phyloP scores from a whole-genome alignment of 2,888 invertebrate genomes.

The Pteria penguin region DNA sequence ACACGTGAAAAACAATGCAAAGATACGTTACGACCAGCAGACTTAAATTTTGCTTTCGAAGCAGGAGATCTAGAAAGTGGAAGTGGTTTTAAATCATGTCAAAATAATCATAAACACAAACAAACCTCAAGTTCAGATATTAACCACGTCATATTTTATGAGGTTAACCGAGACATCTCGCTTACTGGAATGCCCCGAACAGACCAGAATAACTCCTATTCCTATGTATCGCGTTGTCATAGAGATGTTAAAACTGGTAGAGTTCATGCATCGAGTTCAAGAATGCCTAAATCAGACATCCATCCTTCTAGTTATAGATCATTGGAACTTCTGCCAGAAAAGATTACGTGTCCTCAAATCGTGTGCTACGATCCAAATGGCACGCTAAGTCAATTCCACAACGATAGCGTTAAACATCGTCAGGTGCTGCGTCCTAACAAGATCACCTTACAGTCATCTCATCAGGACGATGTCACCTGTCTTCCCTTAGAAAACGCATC shows the following conservation, averaged over 20 bases:
- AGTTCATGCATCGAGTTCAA: background rate
- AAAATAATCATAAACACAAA: background rate
- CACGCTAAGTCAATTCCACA: background rate
- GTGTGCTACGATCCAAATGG: background rate
- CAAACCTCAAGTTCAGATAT: background rate
- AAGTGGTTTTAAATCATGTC: background rate
- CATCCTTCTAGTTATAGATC: background rate
- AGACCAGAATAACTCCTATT: too few relatives aligned
- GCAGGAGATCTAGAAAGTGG: background rate
- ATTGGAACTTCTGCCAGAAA: slow-evolving; percentile 6
- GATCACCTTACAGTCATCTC: slow-evolving; percentile 12
- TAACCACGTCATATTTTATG: background rate
- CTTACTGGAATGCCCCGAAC: background rate
- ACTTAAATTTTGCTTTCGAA: too few relatives aligned
- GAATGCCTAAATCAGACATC: background rate
- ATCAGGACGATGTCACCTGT: background rate
- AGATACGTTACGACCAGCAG: background rate
- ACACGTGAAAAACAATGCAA: background rate
- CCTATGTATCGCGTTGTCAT: background rate
- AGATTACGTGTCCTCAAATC: slow-evolving; percentile 1
- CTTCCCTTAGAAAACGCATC: slow-evolving; percentile 16
- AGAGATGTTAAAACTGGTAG: background rate
- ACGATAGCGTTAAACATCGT: slow-evolving; percentile 5
- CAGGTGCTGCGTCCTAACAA: slow-evolving; percentile 19
- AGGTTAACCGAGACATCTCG: background rate